A percentile compares a stretch with the other conserved stretches of the same genome.
phyloP scores from a whole-genome alignment of 92 coral and sea anemone genomes.

The Bergia sp. region DNA sequence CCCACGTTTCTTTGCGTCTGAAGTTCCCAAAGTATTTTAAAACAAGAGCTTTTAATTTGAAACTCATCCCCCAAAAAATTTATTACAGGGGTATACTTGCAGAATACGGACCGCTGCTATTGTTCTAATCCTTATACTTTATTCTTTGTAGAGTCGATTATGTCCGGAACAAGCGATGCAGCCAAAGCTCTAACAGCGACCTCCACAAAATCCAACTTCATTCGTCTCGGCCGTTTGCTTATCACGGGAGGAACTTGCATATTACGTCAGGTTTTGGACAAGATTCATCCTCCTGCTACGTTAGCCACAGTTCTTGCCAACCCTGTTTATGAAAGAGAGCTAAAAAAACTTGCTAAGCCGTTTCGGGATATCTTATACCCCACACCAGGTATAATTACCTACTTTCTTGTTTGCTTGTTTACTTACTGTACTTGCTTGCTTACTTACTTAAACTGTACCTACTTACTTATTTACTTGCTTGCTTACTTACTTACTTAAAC shows the following conservation, averaged over 20 bases:
- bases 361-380: conserved; percentile 26
- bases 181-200: not conserved
- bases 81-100: too few relatives aligned
- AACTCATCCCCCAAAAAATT: too few relatives aligned
- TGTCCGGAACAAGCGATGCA: conserved; percentile 8
- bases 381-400: not conserved
- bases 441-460: too few relatives aligned
- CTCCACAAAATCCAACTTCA: not conserved
- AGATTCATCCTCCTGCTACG: conserved; percentile 9
- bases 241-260: conserved; percentile 4
- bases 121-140: too few relatives aligned
- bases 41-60: too few relatives aligned
- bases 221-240: conserved; percentile 4
- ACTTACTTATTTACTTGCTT: too few relatives aligned
- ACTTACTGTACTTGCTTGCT: too few relatives aligned
- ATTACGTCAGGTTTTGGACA: not conserved
- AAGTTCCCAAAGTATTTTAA: too few relatives aligned
- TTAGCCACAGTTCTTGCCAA: conserved; percentile 7
- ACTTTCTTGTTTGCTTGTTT: too few relatives aligned
- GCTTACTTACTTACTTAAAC: too few relatives aligned
- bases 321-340: not conserved
- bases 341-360: not conserved
- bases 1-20: too few relatives aligned
- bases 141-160: not conserved
- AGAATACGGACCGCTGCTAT: too few relatives aligned